Evolutionary conservation across 2,113 vertebrate species (phyloP), one percentile per base, ranked within the genome.

Genomic region (Hippocampus guttulatus): DNA sequence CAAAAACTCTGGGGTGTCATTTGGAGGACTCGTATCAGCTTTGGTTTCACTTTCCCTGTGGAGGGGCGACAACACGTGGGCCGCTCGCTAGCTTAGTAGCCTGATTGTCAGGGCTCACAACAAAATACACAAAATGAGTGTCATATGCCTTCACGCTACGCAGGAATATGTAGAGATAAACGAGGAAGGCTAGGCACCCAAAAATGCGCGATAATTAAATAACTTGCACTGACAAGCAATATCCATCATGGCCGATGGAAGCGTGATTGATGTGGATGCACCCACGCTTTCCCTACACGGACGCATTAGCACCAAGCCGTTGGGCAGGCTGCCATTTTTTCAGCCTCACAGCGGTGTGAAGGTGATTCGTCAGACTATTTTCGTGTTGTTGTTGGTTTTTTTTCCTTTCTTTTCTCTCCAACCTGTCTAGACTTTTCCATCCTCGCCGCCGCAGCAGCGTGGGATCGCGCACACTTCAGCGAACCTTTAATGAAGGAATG

Each of bases 401-500:
- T 52, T 18, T 15, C 20, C 3, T 3, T 54, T 54, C 3, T 49
- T 49, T 51, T 49, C 18, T 16, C 15, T 49, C 5, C 69, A 47
- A 73, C 51, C 68, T 49, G 84, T 87, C 84, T 80, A 80, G 85
- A 85, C 79, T 81, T 67, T 75, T 57, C 57, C 61, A 51, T 77
- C 70, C 77, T 64, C 64, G 65, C 64, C 65, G 41, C 57, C 0
- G 33, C 57, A 2, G 60, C 77, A 70, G 77, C 82, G 75, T 81
- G 75, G 75, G 70, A 80, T 81, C 72, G 65, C 76, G 23, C 77
- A 86, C 73, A 78, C 10, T 74, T 69, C 80, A 74, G 77, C 81
- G 83, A 86, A 63, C 69, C 45, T 14, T 65, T 79, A 87, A 89
- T 84, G 84, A 86, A 74, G 81, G 85, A 89, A 86, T 82, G 77